Evolutionary conservation across 2,888 invertebrate genomes (phyloP), one percentile per base, ranked within the genome.

Genomic region (Ichneumon xanthorius): DNA sequence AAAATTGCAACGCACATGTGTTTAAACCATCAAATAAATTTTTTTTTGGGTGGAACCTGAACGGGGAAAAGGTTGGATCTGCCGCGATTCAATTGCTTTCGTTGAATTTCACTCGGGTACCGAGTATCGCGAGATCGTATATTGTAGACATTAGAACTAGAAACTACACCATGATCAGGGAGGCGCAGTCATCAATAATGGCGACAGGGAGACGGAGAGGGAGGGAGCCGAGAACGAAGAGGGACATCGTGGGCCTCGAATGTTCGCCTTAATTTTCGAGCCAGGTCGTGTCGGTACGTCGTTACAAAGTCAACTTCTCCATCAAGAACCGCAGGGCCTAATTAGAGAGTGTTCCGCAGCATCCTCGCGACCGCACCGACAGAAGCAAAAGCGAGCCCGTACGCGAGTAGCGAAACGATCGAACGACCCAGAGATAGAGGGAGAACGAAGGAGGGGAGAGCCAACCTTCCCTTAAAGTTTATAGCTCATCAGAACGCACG

Each of bases 221-320:
- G 75, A 2, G 19, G 16, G 71, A 30, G 65, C 30, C 9, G 61
- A 70, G 68, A n/a, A 63, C 19, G 40, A 63, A 45, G 40, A 16
- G 70, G 22, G 55, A 65, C 53, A 71, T n/a, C 37, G 22, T 16
- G 22, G 33, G n/a, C 75, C 53, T 16, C 76, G 50, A 48, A 61
- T 63, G n/a, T 30, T 63, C 61, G 58, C 71, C 81, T 82, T 72
- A 75, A 87, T 82, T 86, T 82, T 71, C 55, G 40, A 73, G 61
- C 61, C 68, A 40, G 14, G 70, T 73, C 78, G 80, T 82, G 87
- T 71, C 45, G 45, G 68, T 79, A 68, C 53, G 40, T 65, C 85
- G 82, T 86, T 80, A 73, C 55, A 48, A 63, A 45, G 67, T 45
- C 53, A 84, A 84, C 84, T 87, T 81, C 68, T 76, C 70, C 65